Evolutionary conservation across 2,888 invertebrate genomes (phyloP).

Genomic region (Charanyca ferruginea): DNA sequence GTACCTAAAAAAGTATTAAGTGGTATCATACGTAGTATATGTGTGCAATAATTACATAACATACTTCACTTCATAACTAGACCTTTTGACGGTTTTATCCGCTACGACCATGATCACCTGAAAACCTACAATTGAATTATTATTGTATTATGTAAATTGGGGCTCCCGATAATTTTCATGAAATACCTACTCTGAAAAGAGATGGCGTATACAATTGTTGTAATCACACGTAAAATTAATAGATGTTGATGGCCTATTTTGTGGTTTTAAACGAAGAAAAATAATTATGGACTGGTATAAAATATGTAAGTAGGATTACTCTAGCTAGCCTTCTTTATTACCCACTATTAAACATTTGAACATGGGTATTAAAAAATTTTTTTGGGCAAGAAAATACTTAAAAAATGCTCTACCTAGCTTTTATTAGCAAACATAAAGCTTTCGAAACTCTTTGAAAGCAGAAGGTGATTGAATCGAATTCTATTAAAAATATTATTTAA

Average conservation of each 20-base stretch:
- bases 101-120: neutral
- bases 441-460: constrained; percentile 55
- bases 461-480: constrained; percentile 53
- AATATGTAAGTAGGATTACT: constrained; percentile 20
- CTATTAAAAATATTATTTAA: constrained; percentile 51
- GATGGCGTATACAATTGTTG: neutral
- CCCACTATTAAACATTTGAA: constrained; percentile 32
- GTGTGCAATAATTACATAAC: neutral
- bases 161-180: no score
- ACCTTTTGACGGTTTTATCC: no score
- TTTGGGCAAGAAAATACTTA: constrained; percentile 32
- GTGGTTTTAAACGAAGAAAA: constrained; percentile 6
- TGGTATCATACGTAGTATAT: no score
- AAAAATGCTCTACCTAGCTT: constrained; percentile 40
- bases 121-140: neutral
- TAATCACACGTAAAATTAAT: neutral
- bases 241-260: neutral
- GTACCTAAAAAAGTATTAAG: neutral
- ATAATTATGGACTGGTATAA: neutral
- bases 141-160: no score
- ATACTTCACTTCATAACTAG: no score
- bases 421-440: constrained; percentile 50
- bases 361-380: no score
- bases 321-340: constrained; percentile 27
- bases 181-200: neutral